Evolutionary conservation across 2,113 vertebrate species (phyloP).

Genomic region (Sinocyclocheilus maitianheensis): DNA sequence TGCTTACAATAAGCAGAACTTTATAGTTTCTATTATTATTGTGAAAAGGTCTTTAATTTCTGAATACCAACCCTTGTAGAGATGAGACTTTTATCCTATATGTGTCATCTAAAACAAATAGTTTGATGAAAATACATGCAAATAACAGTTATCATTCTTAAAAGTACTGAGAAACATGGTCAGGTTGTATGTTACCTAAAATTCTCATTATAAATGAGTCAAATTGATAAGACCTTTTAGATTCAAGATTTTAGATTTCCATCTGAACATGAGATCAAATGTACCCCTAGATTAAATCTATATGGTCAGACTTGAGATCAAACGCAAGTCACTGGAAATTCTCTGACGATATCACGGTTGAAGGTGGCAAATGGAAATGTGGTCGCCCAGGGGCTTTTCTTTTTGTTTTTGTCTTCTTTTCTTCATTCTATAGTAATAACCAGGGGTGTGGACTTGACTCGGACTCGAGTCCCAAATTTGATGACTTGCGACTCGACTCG

Average conservation of each 20-base stretch:
- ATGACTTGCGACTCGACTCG: too few species aligned
- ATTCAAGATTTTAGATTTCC: neutral
- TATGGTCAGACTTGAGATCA: neutral
- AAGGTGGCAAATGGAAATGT: slow-evolving; percentile 11
- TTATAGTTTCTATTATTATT: too few species aligned
- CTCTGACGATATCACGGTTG: neutral
- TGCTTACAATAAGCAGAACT: too few species aligned
- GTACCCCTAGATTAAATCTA: neutral
- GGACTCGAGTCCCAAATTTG: too few species aligned
- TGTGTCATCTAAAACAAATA: neutral
- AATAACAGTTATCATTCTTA: neutral
- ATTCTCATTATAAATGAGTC: neutral
- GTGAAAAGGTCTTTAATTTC: neutral
- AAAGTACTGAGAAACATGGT: neutral
- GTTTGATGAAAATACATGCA: neutral
- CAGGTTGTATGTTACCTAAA: neutral
- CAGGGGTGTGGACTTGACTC: too few species aligned
- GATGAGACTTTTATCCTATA: neutral
- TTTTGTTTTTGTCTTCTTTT: neutral
- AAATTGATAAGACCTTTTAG: neutral
- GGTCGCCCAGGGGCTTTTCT: neutral
- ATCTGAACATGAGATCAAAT: neutral
- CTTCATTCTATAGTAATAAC: neutral
- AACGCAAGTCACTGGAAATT: neutral
- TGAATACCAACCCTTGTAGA: neutral